These are phyloP conservation scores for Ectemnius lituratus DNA, from an alignment of 2,888 invertebrate genomes.

Conservation along the genomic window DNA sequence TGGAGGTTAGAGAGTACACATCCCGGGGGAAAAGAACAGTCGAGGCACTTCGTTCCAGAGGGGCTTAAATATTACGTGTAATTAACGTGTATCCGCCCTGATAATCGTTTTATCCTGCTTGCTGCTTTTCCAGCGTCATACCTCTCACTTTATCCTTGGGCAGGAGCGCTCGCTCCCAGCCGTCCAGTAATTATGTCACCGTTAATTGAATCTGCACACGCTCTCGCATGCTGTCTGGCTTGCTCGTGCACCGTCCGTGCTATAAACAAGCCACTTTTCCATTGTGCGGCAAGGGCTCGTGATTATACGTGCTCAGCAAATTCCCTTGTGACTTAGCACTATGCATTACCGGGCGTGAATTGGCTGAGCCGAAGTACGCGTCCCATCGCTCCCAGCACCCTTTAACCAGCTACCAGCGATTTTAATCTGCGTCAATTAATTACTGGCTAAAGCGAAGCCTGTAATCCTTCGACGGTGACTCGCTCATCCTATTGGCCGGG, in stretches of 20 bases:
- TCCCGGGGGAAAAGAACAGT: too few relatives aligned
- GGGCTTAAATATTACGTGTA: not conserved
- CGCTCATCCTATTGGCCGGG: not conserved
- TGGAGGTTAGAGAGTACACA: too few relatives aligned
- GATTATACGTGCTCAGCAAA: not conserved
- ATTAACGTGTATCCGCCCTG: constrained; percentile 15
- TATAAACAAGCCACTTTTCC: too few relatives aligned
- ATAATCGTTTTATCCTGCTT: constrained; percentile 28
- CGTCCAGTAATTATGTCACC: constrained; percentile 33
- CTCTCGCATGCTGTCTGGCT: constrained; percentile 2
- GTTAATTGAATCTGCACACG: constrained; percentile 30
- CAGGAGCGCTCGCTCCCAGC: constrained; percentile 1
- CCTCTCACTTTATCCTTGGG: constrained; percentile 19
- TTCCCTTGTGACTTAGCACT: not conserved
- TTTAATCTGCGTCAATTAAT: constrained; percentile 1
- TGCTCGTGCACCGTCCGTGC: too few relatives aligned
- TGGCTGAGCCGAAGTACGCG: not conserved
- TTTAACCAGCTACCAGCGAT: not conserved
- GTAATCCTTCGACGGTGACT: not conserved
- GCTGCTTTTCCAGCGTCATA: constrained; percentile 16
- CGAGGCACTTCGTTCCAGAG: not conserved
- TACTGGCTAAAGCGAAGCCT: not conserved
- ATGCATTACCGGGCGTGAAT: not conserved
- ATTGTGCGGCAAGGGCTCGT: too few relatives aligned
- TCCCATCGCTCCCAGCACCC: not conserved